Evolutionary conservation across 1,140 invertebrate species (phyloP), one percentile per base, ranked within the genome.

Genomic region (Cryptotermes secundus): DNA sequence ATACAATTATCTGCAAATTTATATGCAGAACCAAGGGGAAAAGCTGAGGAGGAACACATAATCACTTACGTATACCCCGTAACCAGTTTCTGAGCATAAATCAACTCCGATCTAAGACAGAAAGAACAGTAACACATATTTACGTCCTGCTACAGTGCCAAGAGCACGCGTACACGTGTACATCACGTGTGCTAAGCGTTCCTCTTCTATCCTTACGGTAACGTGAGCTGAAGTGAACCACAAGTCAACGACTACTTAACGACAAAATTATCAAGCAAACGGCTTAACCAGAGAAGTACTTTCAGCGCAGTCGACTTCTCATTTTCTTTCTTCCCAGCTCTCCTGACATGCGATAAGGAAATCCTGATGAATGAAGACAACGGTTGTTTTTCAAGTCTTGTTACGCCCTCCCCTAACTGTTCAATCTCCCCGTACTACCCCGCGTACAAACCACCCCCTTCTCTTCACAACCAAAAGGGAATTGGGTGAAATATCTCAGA

Each of bases 331-430:
- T 81, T 84, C 79, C 80, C 80, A 42, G 31, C 79, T 79, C 72
- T 42, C 65, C 36, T 79, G 86, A 79, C 31, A 84, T 42, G 53
- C 86, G 87, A 88, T 87, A 88, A 87, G 87, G 85, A 85, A 87
- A 88, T 86, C 87, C 87, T 88, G 87, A 88, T 87, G 87, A 88
- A 88, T 88, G 87, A 87, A 87, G 87, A 87, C 87, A 86, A 87
- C 86, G 86, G 84, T 86, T 87, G 86, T 87, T 87, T 87, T 87
- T 86, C 86, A 87, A 85, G 84, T 80, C 42, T 79, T 36, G 82
- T 65, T 85, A 35, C 82, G 82, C 36, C 31, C 82, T 19, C 14
- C 45, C 36, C 31, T 65, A 22, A 34, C 38, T 34, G 82, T 24
- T 42, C n/a, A 31, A 59, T 35, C 26, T 3, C 42, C 9, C 16